Percentiles rank a stretch among this genome's conserved stretches.
Conservation (phyloP, 2,888 invertebrate genomes). For the Zeuzera pyrina region DNA sequence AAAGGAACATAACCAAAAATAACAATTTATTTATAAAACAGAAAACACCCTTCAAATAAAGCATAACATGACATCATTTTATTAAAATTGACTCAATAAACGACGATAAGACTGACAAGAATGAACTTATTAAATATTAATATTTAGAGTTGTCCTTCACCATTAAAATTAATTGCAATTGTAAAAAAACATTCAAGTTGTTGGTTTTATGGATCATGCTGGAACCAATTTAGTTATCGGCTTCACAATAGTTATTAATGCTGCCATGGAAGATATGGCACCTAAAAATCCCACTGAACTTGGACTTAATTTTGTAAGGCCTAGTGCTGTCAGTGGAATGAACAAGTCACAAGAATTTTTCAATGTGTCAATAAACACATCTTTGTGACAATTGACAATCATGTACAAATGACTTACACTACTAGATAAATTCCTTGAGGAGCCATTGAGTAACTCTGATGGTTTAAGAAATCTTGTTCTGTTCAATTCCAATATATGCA, state of each 20-base stretch:
- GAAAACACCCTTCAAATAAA: too few relatives aligned
- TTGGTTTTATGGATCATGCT: slow-evolving; percentile 39
- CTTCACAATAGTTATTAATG: slow-evolving; percentile 81
- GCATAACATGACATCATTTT: too few relatives aligned
- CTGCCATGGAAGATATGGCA: slow-evolving; percentile 85
- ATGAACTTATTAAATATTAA: too few relatives aligned
- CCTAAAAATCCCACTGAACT: slow-evolving; percentile 85
- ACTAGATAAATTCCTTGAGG: slow-evolving; percentile 29
- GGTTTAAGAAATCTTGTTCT: slow-evolving; percentile 52
- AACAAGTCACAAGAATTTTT: slow-evolving; percentile 92
- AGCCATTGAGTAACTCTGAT: slow-evolving; percentile 41
- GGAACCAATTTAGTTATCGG: slow-evolving; percentile 85
- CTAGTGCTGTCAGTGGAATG: slow-evolving; percentile 87
- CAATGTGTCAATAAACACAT: slow-evolving; percentile 84
- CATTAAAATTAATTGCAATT: too few relatives aligned
- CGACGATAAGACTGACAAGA: too few relatives aligned
- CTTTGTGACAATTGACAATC: slow-evolving; percentile 62
- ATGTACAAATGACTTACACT: slow-evolving; percentile 37
- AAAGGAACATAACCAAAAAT: too few relatives aligned
- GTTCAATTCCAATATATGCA: slow-evolving; percentile 72
- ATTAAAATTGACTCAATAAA: too few relatives aligned
- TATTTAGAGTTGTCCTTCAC: too few relatives aligned
- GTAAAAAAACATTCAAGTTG: too few relatives aligned
- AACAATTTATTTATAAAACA: too few relatives aligned
- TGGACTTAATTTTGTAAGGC: slow-evolving; percentile 83